These are phyloP conservation scores for Tiliqua scincoides DNA, from an alignment of 2,113 vertebrate species.

Conservation along the genomic window DNA sequence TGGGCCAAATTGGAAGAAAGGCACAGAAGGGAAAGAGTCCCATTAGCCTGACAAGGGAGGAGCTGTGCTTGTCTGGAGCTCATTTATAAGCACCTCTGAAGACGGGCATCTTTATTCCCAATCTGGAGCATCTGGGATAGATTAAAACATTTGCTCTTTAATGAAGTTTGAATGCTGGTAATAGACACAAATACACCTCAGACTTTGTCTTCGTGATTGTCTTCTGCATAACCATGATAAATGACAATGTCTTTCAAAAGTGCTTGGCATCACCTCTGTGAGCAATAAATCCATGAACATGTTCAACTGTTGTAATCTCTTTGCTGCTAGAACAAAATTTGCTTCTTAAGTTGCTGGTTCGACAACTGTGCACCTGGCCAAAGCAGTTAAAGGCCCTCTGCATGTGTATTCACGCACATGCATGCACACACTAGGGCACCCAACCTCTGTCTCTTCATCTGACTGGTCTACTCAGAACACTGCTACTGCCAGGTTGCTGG, in stretches of 20 bases:
- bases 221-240: neutral
- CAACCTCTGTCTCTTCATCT: neutral
- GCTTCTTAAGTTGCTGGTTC: neutral
- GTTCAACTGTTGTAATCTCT: neutral
- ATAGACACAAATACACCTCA: neutral
- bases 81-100: neutral
- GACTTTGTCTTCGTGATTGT: neutral
- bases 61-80: neutral
- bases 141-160: neutral
- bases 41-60: accelerated
- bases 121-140: accelerated
- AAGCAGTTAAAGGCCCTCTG: neutral
- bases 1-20: neutral
- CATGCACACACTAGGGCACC: neutral
- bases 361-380: neutral
- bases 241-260: neutral
- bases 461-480: too few species aligned
- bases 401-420: too few species aligned
- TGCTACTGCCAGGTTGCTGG: too few species aligned
- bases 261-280: neutral
- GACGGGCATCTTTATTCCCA: neutral
- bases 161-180: accelerated
- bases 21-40: neutral
- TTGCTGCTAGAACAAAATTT: neutral
- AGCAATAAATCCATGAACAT: neutral